phyloP scores from a whole-genome alignment of 1,140 invertebrate genomes.

The Dendroctonus valens region DNA sequence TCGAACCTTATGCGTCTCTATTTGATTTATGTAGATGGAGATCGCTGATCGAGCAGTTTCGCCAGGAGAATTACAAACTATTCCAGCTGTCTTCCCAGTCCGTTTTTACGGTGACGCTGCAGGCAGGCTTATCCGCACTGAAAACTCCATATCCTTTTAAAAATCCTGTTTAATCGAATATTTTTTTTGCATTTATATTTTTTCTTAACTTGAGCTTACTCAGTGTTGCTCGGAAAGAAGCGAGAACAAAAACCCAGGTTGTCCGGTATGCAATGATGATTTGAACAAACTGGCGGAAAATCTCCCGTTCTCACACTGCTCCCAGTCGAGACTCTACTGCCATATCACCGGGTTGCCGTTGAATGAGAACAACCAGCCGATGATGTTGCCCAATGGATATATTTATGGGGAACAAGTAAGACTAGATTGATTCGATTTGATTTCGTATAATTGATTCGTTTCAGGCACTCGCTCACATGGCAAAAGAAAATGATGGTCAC shows the following conservation, averaged over 20 bases:
- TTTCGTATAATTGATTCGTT: slow-evolving; percentile 44
- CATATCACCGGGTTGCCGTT: slow-evolving; percentile 88
- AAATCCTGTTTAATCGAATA: not conserved
- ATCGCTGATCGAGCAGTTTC: slow-evolving; percentile 84
- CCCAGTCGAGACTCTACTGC: slow-evolving; percentile 91
- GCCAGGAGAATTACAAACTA: slow-evolving; percentile 89
- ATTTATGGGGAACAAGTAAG: slow-evolving; percentile 93
- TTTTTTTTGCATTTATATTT: slow-evolving; percentile 6
- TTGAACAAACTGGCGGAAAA: slow-evolving; percentile 82
- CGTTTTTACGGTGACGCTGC: slow-evolving; percentile 86
- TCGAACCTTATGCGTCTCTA: slow-evolving; percentile 59
- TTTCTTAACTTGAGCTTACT: slow-evolving; percentile 46
- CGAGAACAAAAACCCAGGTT: slow-evolving; percentile 75
- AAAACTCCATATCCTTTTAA: slow-evolving; percentile 80
- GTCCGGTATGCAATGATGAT: slow-evolving; percentile 89
- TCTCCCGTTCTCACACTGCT: slow-evolving; percentile 94
- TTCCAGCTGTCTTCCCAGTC: slow-evolving; percentile 91
- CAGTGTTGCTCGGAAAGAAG: slow-evolving; percentile 66
- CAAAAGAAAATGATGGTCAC: slow-evolving; percentile 81
- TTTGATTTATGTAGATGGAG: slow-evolving; percentile 68
- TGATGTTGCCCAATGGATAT: slow-evolving; percentile 97
- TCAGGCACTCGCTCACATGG: slow-evolving; percentile 83
- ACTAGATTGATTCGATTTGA: not conserved
- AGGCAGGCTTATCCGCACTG: slow-evolving; percentile 90
- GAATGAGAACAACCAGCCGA: slow-evolving; percentile 96